phyloP scores from a whole-genome alignment of 2,888 invertebrate species.

The Alloscopus bannaensis region DNA sequence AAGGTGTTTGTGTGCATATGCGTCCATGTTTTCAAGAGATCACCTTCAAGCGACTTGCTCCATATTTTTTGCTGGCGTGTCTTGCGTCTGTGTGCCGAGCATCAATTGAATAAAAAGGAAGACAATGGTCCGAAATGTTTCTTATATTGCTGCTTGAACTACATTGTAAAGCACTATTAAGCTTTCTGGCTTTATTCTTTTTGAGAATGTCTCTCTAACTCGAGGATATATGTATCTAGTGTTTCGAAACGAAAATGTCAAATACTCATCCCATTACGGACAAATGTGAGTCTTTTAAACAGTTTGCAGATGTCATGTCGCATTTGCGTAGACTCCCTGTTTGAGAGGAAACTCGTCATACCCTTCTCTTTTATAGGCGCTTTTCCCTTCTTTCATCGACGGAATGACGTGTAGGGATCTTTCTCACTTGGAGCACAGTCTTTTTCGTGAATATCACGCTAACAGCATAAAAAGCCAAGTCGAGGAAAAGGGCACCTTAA shows the following conservation, averaged over 20 bases:
- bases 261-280: constrained; percentile 39
- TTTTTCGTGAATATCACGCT: neutral
- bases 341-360: constrained; percentile 3
- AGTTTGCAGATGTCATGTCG: constrained; percentile 56
- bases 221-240: too few species aligned
- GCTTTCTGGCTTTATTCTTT: constrained; percentile 14
- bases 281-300: constrained; percentile 48
- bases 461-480: neutral
- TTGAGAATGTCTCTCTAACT: neutral
- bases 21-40: constrained; percentile 8
- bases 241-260: constrained; percentile 34
- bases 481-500: constrained; percentile 10
- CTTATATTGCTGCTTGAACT: neutral
- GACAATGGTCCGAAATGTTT: constrained; percentile 35
- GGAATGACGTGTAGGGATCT: constrained; percentile 23
- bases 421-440: neutral
- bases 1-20: neutral
- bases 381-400: constrained; percentile 5
- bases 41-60: neutral
- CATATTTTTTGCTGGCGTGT: constrained; percentile 6
- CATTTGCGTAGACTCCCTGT: constrained; percentile 32
- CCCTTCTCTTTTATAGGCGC: neutral
- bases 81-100: constrained; percentile 8
- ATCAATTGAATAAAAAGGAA: constrained; percentile 51
- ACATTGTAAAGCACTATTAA: constrained; percentile 26